Conservation (phyloP, 1,140 invertebrate genomes). For the Teleogryllus occipitalis region DNA sequence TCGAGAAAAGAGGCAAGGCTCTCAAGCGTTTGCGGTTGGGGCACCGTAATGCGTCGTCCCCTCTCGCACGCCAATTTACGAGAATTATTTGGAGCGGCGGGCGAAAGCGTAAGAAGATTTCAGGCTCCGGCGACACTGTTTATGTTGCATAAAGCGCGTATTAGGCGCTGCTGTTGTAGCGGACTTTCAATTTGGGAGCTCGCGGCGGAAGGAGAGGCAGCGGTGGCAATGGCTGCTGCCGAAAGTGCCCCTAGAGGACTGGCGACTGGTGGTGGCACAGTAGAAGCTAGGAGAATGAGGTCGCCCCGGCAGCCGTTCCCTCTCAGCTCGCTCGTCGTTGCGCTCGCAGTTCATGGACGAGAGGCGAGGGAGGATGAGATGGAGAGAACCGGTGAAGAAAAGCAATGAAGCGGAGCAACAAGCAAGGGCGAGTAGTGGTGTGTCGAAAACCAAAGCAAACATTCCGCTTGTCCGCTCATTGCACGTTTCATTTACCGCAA, state of each 20-base stretch:
- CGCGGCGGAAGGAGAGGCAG: neutral
- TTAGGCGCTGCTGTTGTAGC: neutral
- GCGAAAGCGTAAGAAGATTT: neutral
- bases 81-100: neutral
- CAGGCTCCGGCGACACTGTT: neutral
- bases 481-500: too few relatives aligned
- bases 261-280: too few relatives aligned
- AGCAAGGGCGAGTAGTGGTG: too few relatives aligned
- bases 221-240: neutral
- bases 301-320: neutral
- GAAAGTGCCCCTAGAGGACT: neutral
- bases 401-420: too few relatives aligned
- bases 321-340: neutral
- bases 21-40: too few relatives aligned
- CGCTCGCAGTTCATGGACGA: neutral
- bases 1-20: neutral
- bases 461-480: too few relatives aligned
- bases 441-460: too few relatives aligned
- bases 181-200: slow-evolving; percentile 1
- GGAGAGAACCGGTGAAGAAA: too few relatives aligned
- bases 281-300: neutral
- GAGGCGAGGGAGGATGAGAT: neutral
- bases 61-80: neutral
- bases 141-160: slow-evolving; percentile 4
- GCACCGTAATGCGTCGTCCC: neutral